These are phyloP conservation scores for Andinoacara biseriatus DNA, from an alignment of 2,113 vertebrate species.

Conservation along the genomic window DNA sequence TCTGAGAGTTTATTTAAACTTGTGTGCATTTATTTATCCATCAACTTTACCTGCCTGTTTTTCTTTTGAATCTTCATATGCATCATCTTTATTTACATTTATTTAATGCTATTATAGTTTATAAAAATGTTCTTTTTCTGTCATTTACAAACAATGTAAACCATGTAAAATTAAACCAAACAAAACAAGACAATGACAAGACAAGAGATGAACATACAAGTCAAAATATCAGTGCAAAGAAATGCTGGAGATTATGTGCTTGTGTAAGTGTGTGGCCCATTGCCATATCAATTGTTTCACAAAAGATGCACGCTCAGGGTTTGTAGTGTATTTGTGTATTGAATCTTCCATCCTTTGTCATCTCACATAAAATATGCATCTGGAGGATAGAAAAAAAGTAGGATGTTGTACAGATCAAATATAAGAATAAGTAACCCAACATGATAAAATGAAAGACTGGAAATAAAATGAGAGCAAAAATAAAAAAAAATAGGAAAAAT, in stretches of 20 bases:
- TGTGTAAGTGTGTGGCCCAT: constrained; percentile 24
- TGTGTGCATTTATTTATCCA: not conserved
- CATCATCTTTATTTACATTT: not conserved
- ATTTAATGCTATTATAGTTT: not conserved
- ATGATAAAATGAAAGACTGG: not conserved
- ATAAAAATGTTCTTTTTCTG: not conserved
- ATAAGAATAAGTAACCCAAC: not conserved
- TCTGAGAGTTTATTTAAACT: not conserved
- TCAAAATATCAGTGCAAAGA: not conserved
- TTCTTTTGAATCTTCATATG: not conserved
- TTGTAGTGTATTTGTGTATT: constrained; percentile 34
- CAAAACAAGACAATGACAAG: not conserved
- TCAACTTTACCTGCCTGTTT: not conserved
- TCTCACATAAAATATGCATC: constrained; percentile 35
- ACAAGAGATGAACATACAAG: not conserved
- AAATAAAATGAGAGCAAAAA: not conserved
- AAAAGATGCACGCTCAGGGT: constrained; percentile 60
- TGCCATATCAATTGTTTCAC: constrained; percentile 56
- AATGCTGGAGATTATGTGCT: constrained; percentile 10
- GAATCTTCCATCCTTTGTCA: constrained; percentile 10
- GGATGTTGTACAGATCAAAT: not conserved
- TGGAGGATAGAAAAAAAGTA: not conserved
- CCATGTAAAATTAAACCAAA: not conserved
- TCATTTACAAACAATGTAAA: not conserved
- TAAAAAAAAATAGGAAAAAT: not conserved